Conservation (phyloP, 2,888 invertebrate species). For the Hoplodrina ambigua region DNA sequence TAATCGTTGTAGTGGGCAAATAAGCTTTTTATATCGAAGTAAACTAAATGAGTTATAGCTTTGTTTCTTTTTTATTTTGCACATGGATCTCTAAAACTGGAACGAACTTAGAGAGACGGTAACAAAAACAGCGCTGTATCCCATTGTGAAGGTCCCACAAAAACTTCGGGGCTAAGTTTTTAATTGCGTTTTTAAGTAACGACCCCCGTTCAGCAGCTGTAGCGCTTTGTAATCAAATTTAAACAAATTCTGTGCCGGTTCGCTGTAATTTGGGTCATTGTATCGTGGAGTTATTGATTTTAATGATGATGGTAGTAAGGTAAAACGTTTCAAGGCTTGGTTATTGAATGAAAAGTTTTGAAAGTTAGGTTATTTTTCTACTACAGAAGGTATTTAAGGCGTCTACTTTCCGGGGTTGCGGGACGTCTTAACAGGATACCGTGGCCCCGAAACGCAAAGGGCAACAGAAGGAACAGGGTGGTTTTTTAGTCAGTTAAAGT, state of each 20-base stretch:
- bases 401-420: too few species aligned
- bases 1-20: too few species aligned
- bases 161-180: conserved; percentile 62
- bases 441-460: too few species aligned
- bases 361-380: too few species aligned
- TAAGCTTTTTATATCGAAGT: too few species aligned
- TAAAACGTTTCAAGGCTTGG: not conserved
- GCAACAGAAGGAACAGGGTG: too few species aligned
- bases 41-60: too few species aligned
- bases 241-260: conserved; percentile 26
- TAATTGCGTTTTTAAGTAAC: conserved; percentile 67
- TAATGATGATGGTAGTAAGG: conserved; percentile 7
- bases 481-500: too few species aligned
- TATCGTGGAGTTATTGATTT: conserved; percentile 21
- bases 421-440: too few species aligned
- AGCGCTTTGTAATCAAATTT: conserved; percentile 51
- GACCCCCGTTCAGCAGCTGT: conserved; percentile 40
- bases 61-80: not conserved
- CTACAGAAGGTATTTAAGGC: too few species aligned
- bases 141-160: conserved; percentile 44
- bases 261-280: conserved; percentile 28
- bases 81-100: conserved; percentile 32
- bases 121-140: conserved; percentile 43
- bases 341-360: too few species aligned
- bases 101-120: conserved; percentile 30